Base-by-base conservation (phyloP, 2,113 vertebrate species). In the Chaetodon auriga region DNA sequence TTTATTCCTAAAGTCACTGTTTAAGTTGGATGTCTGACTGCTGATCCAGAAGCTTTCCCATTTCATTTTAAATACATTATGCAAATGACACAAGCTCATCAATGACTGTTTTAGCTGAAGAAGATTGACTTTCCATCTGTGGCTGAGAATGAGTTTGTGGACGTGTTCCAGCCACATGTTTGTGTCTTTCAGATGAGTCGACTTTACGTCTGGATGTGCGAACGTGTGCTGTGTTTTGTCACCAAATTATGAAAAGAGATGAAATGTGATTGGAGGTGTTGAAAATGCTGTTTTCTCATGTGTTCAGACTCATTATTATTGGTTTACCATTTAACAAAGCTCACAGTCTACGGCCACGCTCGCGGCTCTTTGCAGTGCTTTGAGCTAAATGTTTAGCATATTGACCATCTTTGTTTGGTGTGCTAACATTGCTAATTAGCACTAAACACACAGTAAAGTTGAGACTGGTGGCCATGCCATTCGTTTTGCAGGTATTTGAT, bases 11-110 rank as follows among this genome's bases (percentile, higher is more conserved):
- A 64, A 73, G 57, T 69, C 68, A 75, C 23, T 65, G 38, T 78
- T 83, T 68, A 85, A 70, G 58, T 60, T 41, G 49, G 75, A 64
- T 43, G 78, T 85, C 61, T 80, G 83, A 74, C 75, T 82, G 82
- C 66, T 77, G 86, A 79, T 68, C 71, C 85, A 75, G 71, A 79
- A 84, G 82, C 55, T 72, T 85, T 87, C 57, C 46, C 13, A 36
- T 63, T 82, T 83, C 45, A 45, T 79, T 82, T 82, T 35, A 75
- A 80, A 73, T 48, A 57, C 55, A 80, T 89, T 84, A 86, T 90
- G 85, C 85, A 84, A 81, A 92, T 76, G 21, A 58, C 2, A 82
- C 54, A 43, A 53, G 48, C 81, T 82, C 83, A 78, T 88, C 63
- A 70, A 36, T 70, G 65, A 35, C n/a, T 23, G 43, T 72, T 89